Base-by-base conservation (phyloP, 92 coral and sea anemone species). In the Parazoanthus swiftii region DNA sequence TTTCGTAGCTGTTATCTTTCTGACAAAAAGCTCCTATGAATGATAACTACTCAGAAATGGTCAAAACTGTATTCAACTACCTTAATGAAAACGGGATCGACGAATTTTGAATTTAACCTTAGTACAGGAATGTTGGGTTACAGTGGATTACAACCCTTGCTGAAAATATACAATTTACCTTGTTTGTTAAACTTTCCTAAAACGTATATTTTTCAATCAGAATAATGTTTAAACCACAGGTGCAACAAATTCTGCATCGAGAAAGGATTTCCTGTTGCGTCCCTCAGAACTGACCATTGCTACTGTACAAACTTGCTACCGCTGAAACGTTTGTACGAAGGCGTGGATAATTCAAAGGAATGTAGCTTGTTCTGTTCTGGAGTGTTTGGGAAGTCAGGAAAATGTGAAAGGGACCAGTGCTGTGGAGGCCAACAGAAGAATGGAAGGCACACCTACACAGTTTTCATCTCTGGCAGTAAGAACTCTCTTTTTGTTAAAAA, bases 401-500 rank as follows among this genome's bases (percentile, higher is more conserved):
- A 15, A 7, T 75, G 79, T 13, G 48, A 75, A 48, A 35, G 79
- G 11, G 79, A 75, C 50, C 48, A 75, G 50, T 75, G 79, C 50
- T 75, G 79, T 75, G 79, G 79, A 37, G 79, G 79, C 21, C 79
- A 75, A 39, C n/a, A 75, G 6, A 16, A 5, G 7, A 25, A 39
- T 0, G 79, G 79, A 75, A 15, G 10, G 18, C 9, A 75, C 0
- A 75, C 79, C 51, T 75, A 75, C 79, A 75, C 79, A 15, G 79
- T 75, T n/a, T 75, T 75, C 79, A 75, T 75, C 39, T 75, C 79
- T 37, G 79, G 79, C 15, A 74, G 78, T 74, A 74, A 68, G 74
- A 68, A 39, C 0, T 39, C 42, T 39, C 42, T 39, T 39, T 39
- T 39, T 39, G 42, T 39, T 2, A 39, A 39, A 2, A 39, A 39